Evolutionary conservation across 2,888 invertebrate genomes (phyloP).

Genomic region (Noctuana brunneofusca): DNA sequence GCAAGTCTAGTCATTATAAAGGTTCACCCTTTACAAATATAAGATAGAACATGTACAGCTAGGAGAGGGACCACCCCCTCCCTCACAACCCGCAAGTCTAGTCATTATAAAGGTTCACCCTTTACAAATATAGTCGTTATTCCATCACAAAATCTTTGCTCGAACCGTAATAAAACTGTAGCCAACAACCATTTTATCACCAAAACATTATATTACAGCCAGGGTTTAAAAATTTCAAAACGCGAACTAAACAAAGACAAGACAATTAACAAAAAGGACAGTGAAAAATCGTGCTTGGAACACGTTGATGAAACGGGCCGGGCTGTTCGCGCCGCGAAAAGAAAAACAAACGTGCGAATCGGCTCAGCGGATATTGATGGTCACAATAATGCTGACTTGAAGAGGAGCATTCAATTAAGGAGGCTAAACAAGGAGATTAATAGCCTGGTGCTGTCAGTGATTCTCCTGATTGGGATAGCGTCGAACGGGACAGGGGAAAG

Average conservation of each 20-base stretch:
- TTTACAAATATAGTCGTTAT: too few species aligned
- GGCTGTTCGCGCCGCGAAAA: slow-evolving; percentile 34
- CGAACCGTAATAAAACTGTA: neutral
- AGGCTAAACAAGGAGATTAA: slow-evolving; percentile 54
- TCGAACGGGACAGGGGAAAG: neutral
- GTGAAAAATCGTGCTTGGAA: slow-evolving; percentile 26
- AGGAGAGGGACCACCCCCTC: too few species aligned
- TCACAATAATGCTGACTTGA: slow-evolving; percentile 51
- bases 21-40: too few species aligned
- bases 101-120: too few species aligned
- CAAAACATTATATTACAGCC: neutral
- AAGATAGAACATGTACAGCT: too few species aligned
- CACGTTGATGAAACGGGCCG: slow-evolving; percentile 25
- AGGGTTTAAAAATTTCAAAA: slow-evolving; percentile 3
- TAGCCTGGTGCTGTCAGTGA: slow-evolving; percentile 36
- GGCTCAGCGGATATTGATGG: slow-evolving; percentile 54
- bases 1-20: too few species aligned
- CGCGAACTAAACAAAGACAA: slow-evolving; percentile 26
- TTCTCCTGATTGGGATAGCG: slow-evolving; percentile 18
- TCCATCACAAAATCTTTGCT: neutral
- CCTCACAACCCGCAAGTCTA: too few species aligned
- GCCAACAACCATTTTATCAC: neutral
- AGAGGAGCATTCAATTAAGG: slow-evolving; percentile 65
- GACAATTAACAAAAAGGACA: slow-evolving; percentile 34
- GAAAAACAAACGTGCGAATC: slow-evolving; percentile 39